Evolutionary conservation across 37 sponge, comb jelly and placozoan species (phyloP).

Genomic region (Ianthella basta): DNA sequence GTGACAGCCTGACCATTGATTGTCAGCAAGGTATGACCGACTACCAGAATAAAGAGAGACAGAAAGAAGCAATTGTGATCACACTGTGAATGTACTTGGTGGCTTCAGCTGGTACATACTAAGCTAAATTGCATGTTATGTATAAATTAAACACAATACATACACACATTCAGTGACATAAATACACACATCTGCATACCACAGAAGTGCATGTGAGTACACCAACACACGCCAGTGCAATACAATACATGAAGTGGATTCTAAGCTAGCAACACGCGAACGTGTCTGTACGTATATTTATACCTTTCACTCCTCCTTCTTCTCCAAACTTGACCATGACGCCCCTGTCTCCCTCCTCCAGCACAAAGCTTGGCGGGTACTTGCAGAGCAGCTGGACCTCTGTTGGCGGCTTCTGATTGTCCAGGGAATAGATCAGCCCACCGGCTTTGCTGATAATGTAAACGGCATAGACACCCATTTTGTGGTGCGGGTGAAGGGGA

Average conservation of each 20-base stretch:
- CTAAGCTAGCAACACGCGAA: no score
- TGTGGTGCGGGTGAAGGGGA: slow-evolving; percentile 58
- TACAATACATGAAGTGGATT: no score
- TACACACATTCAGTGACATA: no score
- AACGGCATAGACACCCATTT: slow-evolving; percentile 61
- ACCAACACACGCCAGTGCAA: no score
- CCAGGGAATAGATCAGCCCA: slow-evolving; percentile 94
- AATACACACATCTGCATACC: no score
- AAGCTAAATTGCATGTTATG: no score
- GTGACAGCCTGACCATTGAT: slow-evolving; percentile 83
- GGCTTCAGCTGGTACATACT: no score
- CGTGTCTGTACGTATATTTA: no score
- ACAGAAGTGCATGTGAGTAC: no score
- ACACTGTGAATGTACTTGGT: no score
- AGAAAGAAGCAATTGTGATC: no score
- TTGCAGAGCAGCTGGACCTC: slow-evolving; percentile 74
- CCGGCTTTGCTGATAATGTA: slow-evolving; percentile 99
- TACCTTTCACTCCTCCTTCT: slow-evolving; percentile 40
- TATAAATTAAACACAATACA: no score
- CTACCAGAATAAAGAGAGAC: slow-evolving; percentile 33
- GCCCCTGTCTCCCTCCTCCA: slow-evolving; percentile 86
- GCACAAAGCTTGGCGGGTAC: slow-evolving; percentile 79
- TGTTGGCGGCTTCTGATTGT: slow-evolving; percentile 52
- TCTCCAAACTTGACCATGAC: slow-evolving; percentile 91
- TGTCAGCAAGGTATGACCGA: slow-evolving; percentile 84